Base-by-base conservation (phyloP, 35 echinoderm and acorn worm species). In the Strongylocentrotus purpuratus region DNA sequence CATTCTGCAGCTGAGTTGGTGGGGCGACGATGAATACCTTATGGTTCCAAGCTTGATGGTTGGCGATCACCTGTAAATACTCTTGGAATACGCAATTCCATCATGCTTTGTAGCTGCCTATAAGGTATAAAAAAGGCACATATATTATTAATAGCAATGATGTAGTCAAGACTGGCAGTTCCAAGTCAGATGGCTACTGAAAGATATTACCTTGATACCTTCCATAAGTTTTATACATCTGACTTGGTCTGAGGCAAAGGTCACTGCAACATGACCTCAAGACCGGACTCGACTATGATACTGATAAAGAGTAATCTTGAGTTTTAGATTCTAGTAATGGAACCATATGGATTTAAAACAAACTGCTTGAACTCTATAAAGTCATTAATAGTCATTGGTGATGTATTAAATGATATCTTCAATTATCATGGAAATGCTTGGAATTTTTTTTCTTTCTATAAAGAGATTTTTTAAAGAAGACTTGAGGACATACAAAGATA, bases 81-180 rank as follows among this genome's bases (percentile, higher is more conserved):
- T 95, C 85, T 94, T 95, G 60, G 95, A 94, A 92, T 96, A 99
- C 18, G 96, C 95, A n/a, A 88, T 31, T 4, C 98, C 98, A 95
- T 99, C 98, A 85, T 94, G 96, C 94, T 92, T 90, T 20, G 98
- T 99, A 91, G 98, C 98, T 99, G 97, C 94, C 98, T 99, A 93
- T 71, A 88, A 89, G 7, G 28, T 7, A 78, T 59, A 28, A 78
- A 78, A 18, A 78, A 78, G 25, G 6, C 20, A 78, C 10, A 55
- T 14, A 55, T 11, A 55, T 28, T 78, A 7, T 78, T n/a, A 70
- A 78, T 28, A 6, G 22, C 18, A 78, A 28, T 59, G 9, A 59
- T 14, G 6, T 59, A 41, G 52, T 59, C 52, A 59, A 14, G 10
- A 59, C 11, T 59, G 52, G 52, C 11, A 17, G 52, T 41, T 41